Percentiles rank a stretch among this genome's conserved stretches.
Evolutionary conservation across 2,797 vertebrate genomes (phyloP).

Genomic region (Epinephelus coioides): DNA sequence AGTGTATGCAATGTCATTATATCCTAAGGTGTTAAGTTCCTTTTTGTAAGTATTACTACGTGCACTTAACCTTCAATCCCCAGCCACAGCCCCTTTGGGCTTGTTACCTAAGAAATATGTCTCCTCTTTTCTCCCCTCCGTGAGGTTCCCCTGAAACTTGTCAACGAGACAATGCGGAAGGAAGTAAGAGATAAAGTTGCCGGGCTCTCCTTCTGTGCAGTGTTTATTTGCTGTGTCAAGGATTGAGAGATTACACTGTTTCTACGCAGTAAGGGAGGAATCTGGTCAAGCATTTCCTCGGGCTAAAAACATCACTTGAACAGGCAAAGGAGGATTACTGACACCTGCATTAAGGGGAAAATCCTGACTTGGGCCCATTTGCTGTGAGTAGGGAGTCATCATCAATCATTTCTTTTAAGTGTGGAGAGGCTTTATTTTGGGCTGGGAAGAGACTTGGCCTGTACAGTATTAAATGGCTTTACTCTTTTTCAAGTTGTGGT

Average conservation of each 20-base stretch:
- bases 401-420: slow-evolving; percentile 83
- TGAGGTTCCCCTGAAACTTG: slow-evolving; percentile 79
- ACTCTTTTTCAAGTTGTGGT: slow-evolving; percentile 14
- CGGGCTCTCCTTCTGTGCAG: slow-evolving; percentile 75
- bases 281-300: slow-evolving; percentile 86
- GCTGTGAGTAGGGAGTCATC: slow-evolving; percentile 69
- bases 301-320: slow-evolving; percentile 84
- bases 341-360: slow-evolving; percentile 84
- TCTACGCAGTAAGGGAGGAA: slow-evolving; percentile 82
- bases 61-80: slow-evolving; percentile 85
- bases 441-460: slow-evolving; percentile 31
- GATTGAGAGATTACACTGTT: slow-evolving; percentile 90
- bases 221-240: slow-evolving; percentile 92
- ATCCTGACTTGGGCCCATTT: slow-evolving; percentile 80
- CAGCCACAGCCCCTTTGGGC: slow-evolving; percentile 72
- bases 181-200: slow-evolving; percentile 90
- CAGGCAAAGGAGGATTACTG: slow-evolving; percentile 82
- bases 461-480: slow-evolving; percentile 42
- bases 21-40: slow-evolving; percentile 77
- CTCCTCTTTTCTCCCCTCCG: slow-evolving; percentile 71
- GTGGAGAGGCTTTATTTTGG: slow-evolving; percentile 67
- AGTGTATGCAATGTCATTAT: slow-evolving; percentile 60
- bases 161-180: slow-evolving; percentile 87
- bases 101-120: slow-evolving; percentile 81
- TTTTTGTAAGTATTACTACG: slow-evolving; percentile 76